Percentiles rank a stretch among this genome's conserved stretches.
These are phyloP conservation scores for Cichladusa arquata DNA, from an alignment of 2,113 vertebrate genomes.

Conservation along the genomic window DNA sequence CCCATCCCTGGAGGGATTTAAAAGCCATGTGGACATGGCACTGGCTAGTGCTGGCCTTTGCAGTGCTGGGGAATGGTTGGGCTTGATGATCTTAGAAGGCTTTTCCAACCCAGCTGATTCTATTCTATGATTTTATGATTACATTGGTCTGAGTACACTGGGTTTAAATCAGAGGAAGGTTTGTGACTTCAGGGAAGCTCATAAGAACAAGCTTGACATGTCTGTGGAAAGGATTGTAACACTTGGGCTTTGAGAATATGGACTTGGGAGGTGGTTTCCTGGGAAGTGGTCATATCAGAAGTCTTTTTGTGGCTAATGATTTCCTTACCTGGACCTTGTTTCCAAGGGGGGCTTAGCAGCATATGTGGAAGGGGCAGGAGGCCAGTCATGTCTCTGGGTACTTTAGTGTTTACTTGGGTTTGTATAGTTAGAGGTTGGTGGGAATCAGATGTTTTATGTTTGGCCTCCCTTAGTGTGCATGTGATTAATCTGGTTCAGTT, in stretches of 20 bases:
- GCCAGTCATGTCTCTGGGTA: not conserved
- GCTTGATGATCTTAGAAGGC: not conserved
- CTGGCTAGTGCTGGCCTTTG: not conserved
- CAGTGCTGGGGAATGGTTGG: not conserved
- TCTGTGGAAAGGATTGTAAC: not conserved
- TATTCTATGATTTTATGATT: not conserved
- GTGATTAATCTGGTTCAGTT: constrained; percentile 12
- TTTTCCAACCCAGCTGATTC: not conserved
- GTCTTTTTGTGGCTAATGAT: not conserved
- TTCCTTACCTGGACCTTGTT: not conserved
- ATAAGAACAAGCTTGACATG: not conserved
- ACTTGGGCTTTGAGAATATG: not conserved
- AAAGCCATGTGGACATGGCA: not conserved
- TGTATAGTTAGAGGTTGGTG: not conserved
- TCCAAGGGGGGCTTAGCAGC: not conserved
- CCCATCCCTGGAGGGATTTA: not conserved
- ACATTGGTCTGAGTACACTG: not conserved
- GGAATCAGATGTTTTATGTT: constrained; percentile 31
- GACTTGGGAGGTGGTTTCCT: not conserved
- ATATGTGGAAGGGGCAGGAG: not conserved
- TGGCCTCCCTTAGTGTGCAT: not conserved
- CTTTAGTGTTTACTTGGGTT: not conserved
- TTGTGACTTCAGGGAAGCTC: not conserved
- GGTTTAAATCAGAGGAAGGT: not conserved
- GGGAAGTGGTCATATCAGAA: not conserved